Evolutionary conservation across 2,797 vertebrate species (phyloP), one percentile per base, ranked within the genome.

Genomic region (Aldrovandia affinis): DNA sequence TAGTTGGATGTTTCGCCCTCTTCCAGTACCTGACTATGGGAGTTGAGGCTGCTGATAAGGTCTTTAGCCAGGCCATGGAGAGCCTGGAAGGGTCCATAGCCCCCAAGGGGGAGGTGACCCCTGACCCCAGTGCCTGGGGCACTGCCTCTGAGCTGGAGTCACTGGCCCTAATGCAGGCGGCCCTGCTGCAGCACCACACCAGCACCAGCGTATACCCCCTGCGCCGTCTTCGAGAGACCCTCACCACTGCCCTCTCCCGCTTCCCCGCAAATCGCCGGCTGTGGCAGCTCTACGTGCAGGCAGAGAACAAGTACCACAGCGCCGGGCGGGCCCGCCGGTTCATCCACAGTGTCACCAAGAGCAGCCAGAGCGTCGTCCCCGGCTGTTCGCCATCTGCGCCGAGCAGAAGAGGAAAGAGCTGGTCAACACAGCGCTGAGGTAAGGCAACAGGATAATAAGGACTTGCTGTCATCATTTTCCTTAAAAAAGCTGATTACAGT

Each of bases 21-120:
- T 98, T 99, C 89, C 98, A 99, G 92, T 98, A 99, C 89, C 90
- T 99, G 83, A 99, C 98, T 0, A 82, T 96, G 70, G 96, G 97
- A n/a, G 89, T 99, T 1, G 94, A 97, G 25, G 96, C 96, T 14
- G 95, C 97, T 0, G 87, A 92, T 10, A 63, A 36, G 0, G 87
- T 98, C 82, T 97, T 95, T 59, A 88, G 70, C 33, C 94, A 95
- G 83, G 94, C 95, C 25, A 92, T 92, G 83, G 92, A 92, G 52
- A 87, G 42, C 57, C 87, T 93, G 88, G 92, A 93, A 78, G 57
- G 44, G 28, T 25, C 30, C 0, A 39, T 20, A 3, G 12, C n/a
- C 28, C 30, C 15, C 22, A n/a, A 36, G 18, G 22, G 28, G 8
- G 15, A 42, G n/a, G 83, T 20, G 30, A 25, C 44, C 50, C 39